A percentile compares a stretch with the other conserved stretches of the same genome.
phyloP scores from a whole-genome alignment of 2,888 invertebrate species.

The Polyploca ridens region DNA sequence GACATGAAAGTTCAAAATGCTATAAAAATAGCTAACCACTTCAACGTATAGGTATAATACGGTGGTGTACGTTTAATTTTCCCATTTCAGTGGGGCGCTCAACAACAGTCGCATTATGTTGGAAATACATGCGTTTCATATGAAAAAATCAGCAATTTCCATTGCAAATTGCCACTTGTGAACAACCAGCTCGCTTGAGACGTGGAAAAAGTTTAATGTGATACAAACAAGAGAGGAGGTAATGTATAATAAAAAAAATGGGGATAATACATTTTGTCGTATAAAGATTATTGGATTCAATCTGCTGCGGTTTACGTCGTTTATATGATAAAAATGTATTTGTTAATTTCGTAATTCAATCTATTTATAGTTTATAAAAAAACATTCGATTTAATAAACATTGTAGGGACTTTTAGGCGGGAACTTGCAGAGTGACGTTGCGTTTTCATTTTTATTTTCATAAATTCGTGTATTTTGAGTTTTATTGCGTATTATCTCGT shows the following conservation, averaged over 20 bases:
- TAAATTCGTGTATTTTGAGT: too few relatives aligned
- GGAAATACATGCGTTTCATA: conserved; percentile 53
- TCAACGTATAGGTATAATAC: conserved; percentile 30
- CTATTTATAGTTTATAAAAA: too few relatives aligned
- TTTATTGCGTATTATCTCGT: too few relatives aligned
- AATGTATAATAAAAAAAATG: conserved; percentile 21
- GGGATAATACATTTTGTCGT: background rate
- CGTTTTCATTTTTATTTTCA: too few relatives aligned
- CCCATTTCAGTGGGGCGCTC: conserved; percentile 51
- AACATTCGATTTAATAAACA: too few relatives aligned
- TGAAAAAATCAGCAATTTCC: conserved; percentile 63
- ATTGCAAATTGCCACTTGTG: conserved; percentile 58
- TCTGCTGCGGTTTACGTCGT: background rate
- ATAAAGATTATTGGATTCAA: background rate
- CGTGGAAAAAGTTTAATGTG: conserved; percentile 50
- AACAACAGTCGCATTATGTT: conserved; percentile 49
- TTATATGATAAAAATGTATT: background rate
- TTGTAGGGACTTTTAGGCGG: too few relatives aligned
- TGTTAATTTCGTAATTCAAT: too few relatives aligned
- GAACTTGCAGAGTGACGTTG: too few relatives aligned
- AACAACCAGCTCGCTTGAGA: conserved; percentile 39
- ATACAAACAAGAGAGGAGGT: conserved; percentile 42
- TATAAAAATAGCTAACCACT: conserved; percentile 38
- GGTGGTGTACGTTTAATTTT: conserved; percentile 52
- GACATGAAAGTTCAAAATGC: conserved; percentile 43